These are phyloP conservation scores for Drosophila melanica DNA, from an alignment of 1,140 invertebrate genomes.

Conservation along the genomic window DNA sequence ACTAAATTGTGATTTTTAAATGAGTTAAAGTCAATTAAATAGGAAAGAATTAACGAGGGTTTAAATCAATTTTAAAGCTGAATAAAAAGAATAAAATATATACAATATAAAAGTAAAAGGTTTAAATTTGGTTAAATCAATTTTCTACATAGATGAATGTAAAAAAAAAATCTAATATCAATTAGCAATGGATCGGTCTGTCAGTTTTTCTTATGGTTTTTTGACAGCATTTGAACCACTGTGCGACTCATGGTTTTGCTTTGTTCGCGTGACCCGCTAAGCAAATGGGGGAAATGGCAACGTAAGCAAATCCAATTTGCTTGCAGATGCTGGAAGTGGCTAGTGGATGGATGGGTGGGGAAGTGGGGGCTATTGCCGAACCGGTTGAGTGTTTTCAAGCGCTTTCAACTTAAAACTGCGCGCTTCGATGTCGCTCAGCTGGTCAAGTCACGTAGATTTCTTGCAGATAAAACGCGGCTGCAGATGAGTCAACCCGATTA, in stretches of 20 bases:
- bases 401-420: background rate
- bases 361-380: conserved; percentile 6
- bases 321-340: conserved; percentile 25
- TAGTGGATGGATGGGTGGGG: background rate
- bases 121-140: no score
- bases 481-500: conserved; percentile 34
- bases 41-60: no score
- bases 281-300: conserved; percentile 39
- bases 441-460: conserved; percentile 46
- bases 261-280: conserved; percentile 53
- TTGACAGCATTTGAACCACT: conserved; percentile 17
- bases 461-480: conserved; percentile 14
- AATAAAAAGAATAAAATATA: no score
- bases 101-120: no score
- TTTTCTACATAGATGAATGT: no score
- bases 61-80: no score
- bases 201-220: background rate
- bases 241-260: conserved; percentile 34
- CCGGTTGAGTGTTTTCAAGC: conserved; percentile 40
- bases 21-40: no score
- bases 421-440: conserved; percentile 27
- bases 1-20: no score
- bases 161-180: no score
- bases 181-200: no score
- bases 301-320: conserved; percentile 49